Evolutionary conservation across 2,797 vertebrate genomes (phyloP), one percentile per base, ranked within the genome.

Genomic region (Loris lydekkerianus): DNA sequence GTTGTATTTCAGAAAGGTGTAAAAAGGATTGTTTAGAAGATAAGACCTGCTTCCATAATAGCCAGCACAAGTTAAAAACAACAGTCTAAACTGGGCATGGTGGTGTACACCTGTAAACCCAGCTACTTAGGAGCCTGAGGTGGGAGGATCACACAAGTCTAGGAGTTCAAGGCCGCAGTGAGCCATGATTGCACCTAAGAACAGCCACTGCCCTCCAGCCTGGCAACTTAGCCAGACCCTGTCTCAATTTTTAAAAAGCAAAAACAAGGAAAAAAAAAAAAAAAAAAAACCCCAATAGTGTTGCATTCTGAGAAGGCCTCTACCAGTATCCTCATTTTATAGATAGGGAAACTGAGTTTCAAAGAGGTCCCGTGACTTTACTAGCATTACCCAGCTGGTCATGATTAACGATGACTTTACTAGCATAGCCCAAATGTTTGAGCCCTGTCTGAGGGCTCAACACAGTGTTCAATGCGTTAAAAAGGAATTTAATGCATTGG

Each of bases 1-100:
- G 2, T 70, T 90, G 10, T 65, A 34, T 83, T 94, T 93, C 37
- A 86, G 77, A 89, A 95, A 63, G 56, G 34, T 86, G 15, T 85
- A 84, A 72, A 83, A 75, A 78, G 80, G 7, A 21, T 40, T 67
- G 56, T 72, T 7, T 58, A 65, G 31, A 72, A 77, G 37, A 25
- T 56, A 94, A 92, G 58, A 29, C 34, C 73, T 90, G 46, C 58
- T 96, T 78, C 15, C 20, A 2, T 40, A 27, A 70, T 15, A 86
- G 29, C 23, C 29, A 94, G 70, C 46, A 2, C 25, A 83, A 70
- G 63, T n/a, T 78, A 75, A 78, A 92, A 77, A 53, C 8, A 78
- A 29, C 15, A 10, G 23, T 37, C 4, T 80, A 37, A 80, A 34
- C n/a, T 80, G n/a, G 2, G 53, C 8, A 17, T 80, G 4, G 7